Conservation (phyloP, 2,113 vertebrate genomes). For the Oncorhynchus mykiss region DNA sequence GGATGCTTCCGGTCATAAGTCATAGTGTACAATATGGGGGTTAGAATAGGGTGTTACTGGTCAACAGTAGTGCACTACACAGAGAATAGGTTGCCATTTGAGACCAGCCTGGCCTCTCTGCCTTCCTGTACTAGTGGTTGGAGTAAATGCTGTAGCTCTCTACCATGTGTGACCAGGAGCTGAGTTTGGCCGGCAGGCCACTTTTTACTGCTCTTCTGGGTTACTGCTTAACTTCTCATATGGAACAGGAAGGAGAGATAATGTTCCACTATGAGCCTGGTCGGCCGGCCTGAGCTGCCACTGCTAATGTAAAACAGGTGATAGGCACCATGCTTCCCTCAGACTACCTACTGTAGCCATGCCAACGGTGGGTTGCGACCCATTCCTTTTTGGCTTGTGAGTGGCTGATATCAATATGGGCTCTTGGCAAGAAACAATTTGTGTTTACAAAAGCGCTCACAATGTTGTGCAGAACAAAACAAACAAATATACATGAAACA, state of each 20-base stretch:
- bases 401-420: neutral
- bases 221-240: constrained; percentile 70
- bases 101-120: constrained; percentile 23
- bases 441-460: neutral
- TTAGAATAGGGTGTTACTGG: neutral
- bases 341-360: constrained; percentile 8
- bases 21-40: too few relatives aligned
- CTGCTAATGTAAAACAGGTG: constrained; percentile 72
- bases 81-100: constrained; percentile 17
- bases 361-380: too few relatives aligned
- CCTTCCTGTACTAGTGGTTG: constrained; percentile 45
- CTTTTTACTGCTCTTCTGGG: constrained; percentile 69
- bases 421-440: neutral
- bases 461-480: neutral
- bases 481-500: neutral
- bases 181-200: constrained; percentile 47
- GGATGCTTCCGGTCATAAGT: neutral
- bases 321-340: constrained; percentile 18
- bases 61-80: neutral
- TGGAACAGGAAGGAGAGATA: constrained; percentile 73
- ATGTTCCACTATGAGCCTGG: constrained; percentile 63
- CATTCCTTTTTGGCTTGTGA: too few relatives aligned
- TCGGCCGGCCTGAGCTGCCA: constrained; percentile 28
- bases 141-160: constrained; percentile 59
- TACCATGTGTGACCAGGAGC: constrained; percentile 65